A percentile compares a stretch with the other conserved stretches of the same genome.
phyloP scores from a whole-genome alignment of 2,888 invertebrate genomes.

The Drosophila recens region DNA sequence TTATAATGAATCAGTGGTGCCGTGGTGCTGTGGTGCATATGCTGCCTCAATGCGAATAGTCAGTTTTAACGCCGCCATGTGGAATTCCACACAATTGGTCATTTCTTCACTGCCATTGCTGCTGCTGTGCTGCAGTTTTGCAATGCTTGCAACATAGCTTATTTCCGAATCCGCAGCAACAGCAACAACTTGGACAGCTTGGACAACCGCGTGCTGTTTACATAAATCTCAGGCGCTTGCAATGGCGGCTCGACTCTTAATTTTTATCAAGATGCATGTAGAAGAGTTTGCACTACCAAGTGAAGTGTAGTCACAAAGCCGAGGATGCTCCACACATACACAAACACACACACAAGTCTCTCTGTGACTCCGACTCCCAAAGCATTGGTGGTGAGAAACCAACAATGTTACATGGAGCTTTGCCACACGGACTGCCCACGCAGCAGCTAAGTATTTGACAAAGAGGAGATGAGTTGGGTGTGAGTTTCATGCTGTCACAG shows the following conservation, averaged over 20 bases:
- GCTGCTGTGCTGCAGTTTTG: constrained; percentile 31
- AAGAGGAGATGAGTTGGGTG: constrained; percentile 22
- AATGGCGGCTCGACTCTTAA: constrained; percentile 35
- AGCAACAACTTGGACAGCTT: constrained; percentile 9
- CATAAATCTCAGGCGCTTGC: constrained; percentile 57
- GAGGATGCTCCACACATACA: constrained; percentile 28
- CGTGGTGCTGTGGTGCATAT: constrained; percentile 24
- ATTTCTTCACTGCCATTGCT: constrained; percentile 38
- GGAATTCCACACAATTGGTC: constrained; percentile 68
- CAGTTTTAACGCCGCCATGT: constrained; percentile 59
- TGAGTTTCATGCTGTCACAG: constrained; percentile 36
- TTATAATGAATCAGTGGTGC: constrained; percentile 57
- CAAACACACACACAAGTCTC: constrained; percentile 5
- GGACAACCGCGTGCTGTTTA: constrained; percentile 43
- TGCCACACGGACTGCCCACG: constrained; percentile 60
- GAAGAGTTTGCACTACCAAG: constrained; percentile 34
- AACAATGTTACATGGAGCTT: constrained; percentile 19
- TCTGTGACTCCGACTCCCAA: constrained; percentile 21
- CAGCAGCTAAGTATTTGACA: constrained; percentile 20
- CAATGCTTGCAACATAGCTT: constrained; percentile 40
- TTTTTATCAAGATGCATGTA: constrained; percentile 60
- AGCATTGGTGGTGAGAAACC: constrained; percentile 22
- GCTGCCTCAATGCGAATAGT: constrained; percentile 32
- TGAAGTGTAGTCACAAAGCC: constrained; percentile 19
- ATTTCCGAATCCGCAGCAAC: constrained; percentile 23